Percentiles rank a stretch among this genome's conserved stretches.
Conservation (phyloP, 1,140 invertebrate genomes). For the Oncopeltus fasciatus region DNA sequence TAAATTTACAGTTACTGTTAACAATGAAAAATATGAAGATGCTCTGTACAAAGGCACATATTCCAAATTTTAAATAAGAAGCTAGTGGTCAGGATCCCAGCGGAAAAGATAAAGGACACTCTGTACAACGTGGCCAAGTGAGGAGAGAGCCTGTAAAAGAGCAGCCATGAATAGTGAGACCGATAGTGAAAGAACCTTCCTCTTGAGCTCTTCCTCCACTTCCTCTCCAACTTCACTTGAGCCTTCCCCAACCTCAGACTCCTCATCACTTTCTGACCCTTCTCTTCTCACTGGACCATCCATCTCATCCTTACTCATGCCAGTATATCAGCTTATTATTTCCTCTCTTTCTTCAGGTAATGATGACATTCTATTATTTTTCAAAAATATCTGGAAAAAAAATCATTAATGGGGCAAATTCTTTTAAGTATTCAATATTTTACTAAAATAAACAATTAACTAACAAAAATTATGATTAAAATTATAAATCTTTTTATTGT, state of each 20-base stretch:
- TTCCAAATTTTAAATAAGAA: background rate
- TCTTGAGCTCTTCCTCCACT: constrained; percentile 26
- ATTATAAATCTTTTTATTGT: too few relatives aligned
- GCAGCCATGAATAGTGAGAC: constrained; percentile 33
- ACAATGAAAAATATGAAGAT: too few relatives aligned
- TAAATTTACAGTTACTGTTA: background rate
- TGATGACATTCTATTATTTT: background rate
- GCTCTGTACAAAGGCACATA: too few relatives aligned
- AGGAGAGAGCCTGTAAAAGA: constrained; percentile 17
- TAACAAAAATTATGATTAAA: too few relatives aligned
- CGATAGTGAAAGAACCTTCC: constrained; percentile 33
- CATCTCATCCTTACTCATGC: background rate
- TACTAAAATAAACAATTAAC: too few relatives aligned
- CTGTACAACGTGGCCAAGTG: constrained; percentile 15
- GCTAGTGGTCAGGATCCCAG: constrained; percentile 17
- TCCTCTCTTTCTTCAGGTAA: background rate
- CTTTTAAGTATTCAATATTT: background rate
- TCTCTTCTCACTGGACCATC: background rate
- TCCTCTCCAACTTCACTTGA: constrained; percentile 23
- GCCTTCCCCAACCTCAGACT: background rate
- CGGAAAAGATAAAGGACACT: constrained; percentile 17
- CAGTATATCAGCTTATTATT: constrained; percentile 4
- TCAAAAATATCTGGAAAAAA: background rate
- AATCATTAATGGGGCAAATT: background rate
- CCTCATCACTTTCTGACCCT: background rate